These are phyloP conservation scores for Selenia dentaria DNA, from an alignment of 2,888 invertebrate genomes.

Conservation along the genomic window DNA sequence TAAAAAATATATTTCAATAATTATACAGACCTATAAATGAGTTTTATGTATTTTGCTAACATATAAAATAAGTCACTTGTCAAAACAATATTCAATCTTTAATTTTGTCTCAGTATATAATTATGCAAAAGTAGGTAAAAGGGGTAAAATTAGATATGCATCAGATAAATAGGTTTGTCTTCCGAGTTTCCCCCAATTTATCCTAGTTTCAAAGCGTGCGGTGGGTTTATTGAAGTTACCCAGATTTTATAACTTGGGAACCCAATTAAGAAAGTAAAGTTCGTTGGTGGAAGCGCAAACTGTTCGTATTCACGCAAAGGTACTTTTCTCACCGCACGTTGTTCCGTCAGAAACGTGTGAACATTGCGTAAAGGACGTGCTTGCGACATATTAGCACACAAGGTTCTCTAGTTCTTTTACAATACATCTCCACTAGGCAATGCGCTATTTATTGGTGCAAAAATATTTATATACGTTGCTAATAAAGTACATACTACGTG, in stretches of 20 bases:
- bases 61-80: too few species aligned
- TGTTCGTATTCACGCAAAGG: constrained; percentile 27
- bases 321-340: constrained; percentile 22
- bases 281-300: constrained; percentile 25
- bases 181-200: constrained; percentile 23
- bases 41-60: too few species aligned
- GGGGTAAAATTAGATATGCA: constrained; percentile 22
- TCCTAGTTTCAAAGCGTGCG: constrained; percentile 24
- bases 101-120: too few species aligned
- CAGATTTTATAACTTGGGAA: constrained; percentile 32
- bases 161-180: constrained; percentile 25
- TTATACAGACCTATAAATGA: too few species aligned
- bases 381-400: background rate
- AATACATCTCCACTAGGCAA: too few species aligned
- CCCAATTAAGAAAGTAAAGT: constrained; percentile 34
- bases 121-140: too few species aligned
- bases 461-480: too few species aligned
- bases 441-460: too few species aligned
- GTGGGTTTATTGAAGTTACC: constrained; percentile 29
- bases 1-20: too few species aligned
- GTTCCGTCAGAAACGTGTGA: constrained; percentile 17
- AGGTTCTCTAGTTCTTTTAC: too few species aligned
- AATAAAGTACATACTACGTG: too few species aligned
- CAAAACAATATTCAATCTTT: too few species aligned
- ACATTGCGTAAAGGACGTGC: constrained; percentile 6